Conservation (phyloP, 2,113 vertebrate species). For the Azemiops feae region DNA sequence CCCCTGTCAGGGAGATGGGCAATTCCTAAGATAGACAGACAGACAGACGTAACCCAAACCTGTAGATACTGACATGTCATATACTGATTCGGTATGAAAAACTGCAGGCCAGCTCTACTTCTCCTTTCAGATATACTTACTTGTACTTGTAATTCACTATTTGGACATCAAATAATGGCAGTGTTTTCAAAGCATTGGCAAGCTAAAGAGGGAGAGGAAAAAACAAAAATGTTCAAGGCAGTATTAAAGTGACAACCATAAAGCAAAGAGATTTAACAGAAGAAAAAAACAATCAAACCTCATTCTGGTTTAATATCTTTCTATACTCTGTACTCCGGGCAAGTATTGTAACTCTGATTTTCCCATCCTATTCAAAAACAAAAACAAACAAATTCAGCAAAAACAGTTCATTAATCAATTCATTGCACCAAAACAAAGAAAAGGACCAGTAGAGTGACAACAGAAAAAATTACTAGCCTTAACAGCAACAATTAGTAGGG, state of each 20-base stretch:
- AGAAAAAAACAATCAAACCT: constrained; percentile 73
- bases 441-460: constrained; percentile 16
- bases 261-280: background rate
- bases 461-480: constrained; percentile 12
- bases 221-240: background rate
- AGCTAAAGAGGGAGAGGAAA: constrained; percentile 75
- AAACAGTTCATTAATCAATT: constrained; percentile 18
- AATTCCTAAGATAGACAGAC: background rate
- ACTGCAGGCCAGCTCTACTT: background rate
- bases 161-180: constrained; percentile 84
- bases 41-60: background rate
- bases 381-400: constrained; percentile 15
- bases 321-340: constrained; percentile 92
- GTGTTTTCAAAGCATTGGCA: constrained; percentile 87
- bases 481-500: constrained; percentile 7
- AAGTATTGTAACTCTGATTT: constrained; percentile 92
- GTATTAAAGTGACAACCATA: background rate
- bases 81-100: background rate
- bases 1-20: background rate
- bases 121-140: constrained; percentile 70
- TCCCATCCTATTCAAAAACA: constrained; percentile 79
- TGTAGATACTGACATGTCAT: background rate
- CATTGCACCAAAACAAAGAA: background rate
- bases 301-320: constrained; percentile 90
- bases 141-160: constrained; percentile 97